Conservation (phyloP, 2,797 vertebrate genomes). For the Squalus acanthias region DNA sequence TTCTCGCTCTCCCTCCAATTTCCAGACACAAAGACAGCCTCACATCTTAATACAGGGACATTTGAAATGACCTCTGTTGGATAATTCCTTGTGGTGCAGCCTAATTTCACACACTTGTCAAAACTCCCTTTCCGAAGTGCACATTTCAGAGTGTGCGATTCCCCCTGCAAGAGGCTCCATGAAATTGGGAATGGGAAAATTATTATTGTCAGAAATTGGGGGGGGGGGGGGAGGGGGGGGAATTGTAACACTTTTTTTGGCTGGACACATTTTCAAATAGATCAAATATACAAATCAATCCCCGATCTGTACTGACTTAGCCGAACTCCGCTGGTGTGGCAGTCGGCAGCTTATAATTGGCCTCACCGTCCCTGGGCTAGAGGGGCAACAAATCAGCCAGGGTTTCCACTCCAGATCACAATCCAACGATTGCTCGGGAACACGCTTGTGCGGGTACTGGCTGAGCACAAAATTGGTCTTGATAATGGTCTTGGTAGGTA, state of each 20-base stretch:
- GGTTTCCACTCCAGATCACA: neutral
- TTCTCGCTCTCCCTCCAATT: neutral
- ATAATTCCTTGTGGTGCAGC: neutral
- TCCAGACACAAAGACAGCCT: neutral
- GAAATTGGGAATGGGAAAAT: neutral
- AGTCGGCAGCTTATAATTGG: neutral
- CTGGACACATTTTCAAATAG: neutral
- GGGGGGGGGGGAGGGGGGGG: neutral
- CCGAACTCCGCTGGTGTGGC: too few species aligned
- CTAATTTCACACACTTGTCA: neutral
- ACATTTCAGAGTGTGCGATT: neutral
- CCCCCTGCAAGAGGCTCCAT: neutral
- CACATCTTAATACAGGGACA: neutral
- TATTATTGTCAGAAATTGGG: neutral
- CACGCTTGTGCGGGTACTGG: neutral
- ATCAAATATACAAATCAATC: neutral
- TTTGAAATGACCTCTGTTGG: neutral
- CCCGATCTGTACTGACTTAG: neutral
- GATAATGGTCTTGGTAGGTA: neutral
- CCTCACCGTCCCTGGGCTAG: too few species aligned
- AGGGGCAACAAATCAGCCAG: neutral
- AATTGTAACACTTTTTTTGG: neutral
- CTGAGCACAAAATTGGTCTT: neutral
- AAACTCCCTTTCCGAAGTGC: neutral
- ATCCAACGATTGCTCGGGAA: neutral